Base-by-base conservation (phyloP, 2,888 invertebrate genomes). In the Danaus chrysippus region DNA sequence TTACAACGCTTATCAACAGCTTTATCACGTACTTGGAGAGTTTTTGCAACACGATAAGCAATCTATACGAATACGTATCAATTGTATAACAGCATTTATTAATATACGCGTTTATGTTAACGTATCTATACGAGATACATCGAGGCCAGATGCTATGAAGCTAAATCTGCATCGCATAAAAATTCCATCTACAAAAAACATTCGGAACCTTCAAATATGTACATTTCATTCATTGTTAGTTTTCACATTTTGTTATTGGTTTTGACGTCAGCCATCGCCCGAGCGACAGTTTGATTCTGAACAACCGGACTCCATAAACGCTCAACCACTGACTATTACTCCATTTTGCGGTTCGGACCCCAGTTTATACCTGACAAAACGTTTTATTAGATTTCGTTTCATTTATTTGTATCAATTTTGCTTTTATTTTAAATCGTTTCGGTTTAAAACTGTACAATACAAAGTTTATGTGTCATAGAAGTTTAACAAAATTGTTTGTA, bases 31-130 rank as follows among this genome's bases (percentile, higher is more conserved):
- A 66, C 68, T 65, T 43, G 10, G n/a, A 49, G 58, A 68, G 64
- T 70, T 72, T 68, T 61, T 61, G 65, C 65, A 70, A 66, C 61
- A 59, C 54, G 69, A 70, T 69, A 70, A 64, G 59, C 59, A 65
- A 67, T 67, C 60, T 61, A 56, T 64, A 64, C 62, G 54, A 65
- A 61, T 56, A 56, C 62, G 58, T 64, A 65, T 64, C 54, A 63
- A 58, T 64, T 55, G 57, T 54, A 34, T 52, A 42, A 17, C 42
- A 44, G 54, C 46, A 42, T 62, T 61, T 57, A 58, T 54, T 66
- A 54, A 58, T 57, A 44, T 62, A 43, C 65, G 58, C 58, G 54
- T 58, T 62, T 56, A 60, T 42, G 41, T 55, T 44, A 59, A 34
- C 54, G 9, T 23, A 23, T 13, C 19, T 42, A 11, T 44, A 54